A percentile compares a stretch with the other conserved stretches of the same genome.
phyloP scores from a whole-genome alignment of 2,113 vertebrate species.

The Daphoenositta chrysoptera region DNA sequence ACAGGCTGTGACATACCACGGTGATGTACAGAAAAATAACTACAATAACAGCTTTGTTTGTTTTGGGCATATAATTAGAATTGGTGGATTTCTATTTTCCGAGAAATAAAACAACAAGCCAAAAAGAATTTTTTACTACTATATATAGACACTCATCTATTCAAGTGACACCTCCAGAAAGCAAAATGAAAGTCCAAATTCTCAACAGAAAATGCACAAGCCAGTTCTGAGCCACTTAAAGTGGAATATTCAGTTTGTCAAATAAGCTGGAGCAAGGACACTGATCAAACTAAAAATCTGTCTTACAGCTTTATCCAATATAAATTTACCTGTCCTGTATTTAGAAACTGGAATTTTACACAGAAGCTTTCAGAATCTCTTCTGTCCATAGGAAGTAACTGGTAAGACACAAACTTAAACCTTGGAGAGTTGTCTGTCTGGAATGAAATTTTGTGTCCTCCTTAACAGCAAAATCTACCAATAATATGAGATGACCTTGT shows the following conservation, averaged over 20 bases:
- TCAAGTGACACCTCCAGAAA: background rate
- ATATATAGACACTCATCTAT: background rate
- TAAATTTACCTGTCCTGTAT: background rate
- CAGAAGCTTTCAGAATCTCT: background rate
- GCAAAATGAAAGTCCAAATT: background rate
- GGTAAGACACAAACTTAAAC: background rate
- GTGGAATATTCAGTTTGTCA: background rate
- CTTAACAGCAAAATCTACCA: background rate
- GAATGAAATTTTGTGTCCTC: background rate
- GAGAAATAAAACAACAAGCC: background rate
- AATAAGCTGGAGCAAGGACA: background rate
- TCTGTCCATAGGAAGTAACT: background rate
- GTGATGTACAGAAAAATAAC: background rate
- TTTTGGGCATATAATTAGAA: background rate
- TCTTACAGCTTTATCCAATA: background rate
- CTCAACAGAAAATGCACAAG: background rate
- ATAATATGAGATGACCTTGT: background rate
- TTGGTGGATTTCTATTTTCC: background rate
- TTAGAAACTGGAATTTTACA: background rate
- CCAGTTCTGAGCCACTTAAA: background rate
- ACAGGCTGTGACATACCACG: background rate
- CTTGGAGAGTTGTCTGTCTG: background rate
- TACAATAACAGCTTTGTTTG: background rate
- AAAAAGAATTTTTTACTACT: background rate
- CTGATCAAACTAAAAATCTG: background rate